phyloP scores from a whole-genome alignment of 1,140 invertebrate genomes.

The Proctacanthus coquilletti region DNA sequence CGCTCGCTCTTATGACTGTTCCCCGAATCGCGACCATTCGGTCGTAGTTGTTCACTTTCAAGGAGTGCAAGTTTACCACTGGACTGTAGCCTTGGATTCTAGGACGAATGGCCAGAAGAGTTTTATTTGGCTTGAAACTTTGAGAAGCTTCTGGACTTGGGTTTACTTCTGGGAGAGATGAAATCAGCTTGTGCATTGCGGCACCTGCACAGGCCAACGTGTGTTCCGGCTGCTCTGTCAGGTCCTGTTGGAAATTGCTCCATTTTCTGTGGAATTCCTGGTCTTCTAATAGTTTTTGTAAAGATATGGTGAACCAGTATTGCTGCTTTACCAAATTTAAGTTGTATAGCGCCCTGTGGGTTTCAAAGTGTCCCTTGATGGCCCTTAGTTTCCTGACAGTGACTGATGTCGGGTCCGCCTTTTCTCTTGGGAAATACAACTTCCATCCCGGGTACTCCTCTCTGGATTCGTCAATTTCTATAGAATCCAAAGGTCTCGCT shows the following conservation, averaged over 20 bases:
- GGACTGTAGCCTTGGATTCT: constrained; percentile 15
- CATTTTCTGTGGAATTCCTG: constrained; percentile 33
- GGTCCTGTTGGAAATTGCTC: constrained; percentile 36
- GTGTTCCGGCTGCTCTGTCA: constrained; percentile 36
- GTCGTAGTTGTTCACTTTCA: constrained; percentile 10
- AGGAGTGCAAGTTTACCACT: constrained; percentile 9
- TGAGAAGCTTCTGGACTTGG: not conserved
- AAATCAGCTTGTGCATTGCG: constrained; percentile 43
- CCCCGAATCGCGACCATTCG: constrained; percentile 63
- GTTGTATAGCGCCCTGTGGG: constrained; percentile 22
- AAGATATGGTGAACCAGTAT: constrained; percentile 31
- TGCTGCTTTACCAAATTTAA: constrained; percentile 31
- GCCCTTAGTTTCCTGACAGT: constrained; percentile 31
- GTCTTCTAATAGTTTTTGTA: constrained; percentile 34
- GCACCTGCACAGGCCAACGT: constrained; percentile 42
- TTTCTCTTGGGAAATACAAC: constrained; percentile 41
- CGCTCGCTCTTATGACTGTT: constrained; percentile 69
- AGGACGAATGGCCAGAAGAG: constrained; percentile 8
- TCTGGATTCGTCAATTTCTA: constrained; percentile 14
- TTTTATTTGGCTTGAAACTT: constrained; percentile 1
- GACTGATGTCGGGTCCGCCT: constrained; percentile 26
- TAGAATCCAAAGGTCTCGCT: constrained; percentile 3
- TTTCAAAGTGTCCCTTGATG: constrained; percentile 25
- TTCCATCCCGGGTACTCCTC: constrained; percentile 42
- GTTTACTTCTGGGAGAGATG: constrained; percentile 4